Evolutionary conservation across 2,888 invertebrate genomes (phyloP), one percentile per base, ranked within the genome.

Genomic region (Sinelater perroti): DNA sequence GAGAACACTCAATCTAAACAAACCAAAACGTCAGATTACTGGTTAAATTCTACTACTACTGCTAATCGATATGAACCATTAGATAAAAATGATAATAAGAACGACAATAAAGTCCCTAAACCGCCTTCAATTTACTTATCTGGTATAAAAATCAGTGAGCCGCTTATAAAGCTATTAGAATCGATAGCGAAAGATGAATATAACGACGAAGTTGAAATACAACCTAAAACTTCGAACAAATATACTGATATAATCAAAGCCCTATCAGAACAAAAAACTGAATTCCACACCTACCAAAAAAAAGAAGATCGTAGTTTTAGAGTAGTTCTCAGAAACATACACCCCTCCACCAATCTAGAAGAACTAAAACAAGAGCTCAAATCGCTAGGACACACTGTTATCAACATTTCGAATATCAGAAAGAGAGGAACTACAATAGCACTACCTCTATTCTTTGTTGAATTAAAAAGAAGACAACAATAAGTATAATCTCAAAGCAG

Each of bases 161-260:
- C n/a, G n/a, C n/a, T n/a, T n/a, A n/a, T n/a, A n/a, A n/a, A n/a
- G n/a, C n/a, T n/a, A n/a, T n/a, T n/a, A n/a, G n/a, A n/a, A n/a
- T n/a, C n/a, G n/a, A n/a, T n/a, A n/a, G 8, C 30, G 30, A 8
- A 30, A 30, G n/a, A 30, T 30, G 30, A 30, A 30, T 30, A 30
- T 8, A 30, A 30, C 30, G 30, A 8, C 30, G 30, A 30, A 30
- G 30, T 30, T 8, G 11, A 30, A 30, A 5, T 30, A 30, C 30
- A 30, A 30, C 30, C 30, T 30, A 30, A 30, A 30, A 10, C 30
- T 30, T 30, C 30, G 30, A 30, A 30, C 30, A 30, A 30, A 30
- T 30, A 30, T 11, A 30, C 30, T 30, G 30, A 30, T 3, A 30
- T 30, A 30, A 5, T 30, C 4, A 30, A 30, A 30, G 30, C 30